Evolutionary conservation across 2,888 invertebrate genomes (phyloP), one percentile per base, ranked within the genome.

Genomic region (Patella depressa): DNA sequence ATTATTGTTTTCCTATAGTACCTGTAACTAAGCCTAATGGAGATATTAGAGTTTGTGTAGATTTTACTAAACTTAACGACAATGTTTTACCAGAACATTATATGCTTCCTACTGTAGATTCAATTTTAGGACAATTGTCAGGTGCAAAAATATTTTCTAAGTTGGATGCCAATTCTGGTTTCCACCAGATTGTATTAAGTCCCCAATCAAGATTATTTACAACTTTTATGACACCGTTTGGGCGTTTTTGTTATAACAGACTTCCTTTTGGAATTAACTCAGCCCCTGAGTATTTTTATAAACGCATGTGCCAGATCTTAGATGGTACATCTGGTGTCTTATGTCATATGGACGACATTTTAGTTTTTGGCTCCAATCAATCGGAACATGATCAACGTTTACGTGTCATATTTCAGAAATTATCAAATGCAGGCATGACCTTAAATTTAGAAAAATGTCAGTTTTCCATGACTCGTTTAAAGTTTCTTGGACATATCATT

Each of bases 281-380:
- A 74, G 92, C 92, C 4, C 90, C 91, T 0, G 92, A 92, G 84
- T 81, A 89, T 9, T 92, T 91, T 78, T 90, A 91, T 83, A 90
- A 91, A 85, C 85, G 84, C 3, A 75, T 92, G 76, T 89, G 89
- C 80, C 80, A 83, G 11, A 55, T 71, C 19, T 19, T 77, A 14
- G 69, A 53, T 57, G 78, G 78, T 55, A 55, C 71, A 34, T 24
- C 75, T 9, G 79, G 82, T 15, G 79, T 80, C 4, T 19, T 83
- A 14, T 78, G 80, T 74, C 73, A 81, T 71, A 84, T 82, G 71
- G 79, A 82, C 72, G 82, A 83, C 72, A 74, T 81, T 14, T 72
- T 84, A 11, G 65, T 83, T 54, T 57, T 71, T 55, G 78, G 74
- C 17, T 34, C 7, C 55, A 69, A 54, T 45, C 70, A 72, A 69